These are phyloP conservation scores for Falcunculus frontatus DNA, from an alignment of 2,113 vertebrate genomes.

Conservation along the genomic window DNA sequence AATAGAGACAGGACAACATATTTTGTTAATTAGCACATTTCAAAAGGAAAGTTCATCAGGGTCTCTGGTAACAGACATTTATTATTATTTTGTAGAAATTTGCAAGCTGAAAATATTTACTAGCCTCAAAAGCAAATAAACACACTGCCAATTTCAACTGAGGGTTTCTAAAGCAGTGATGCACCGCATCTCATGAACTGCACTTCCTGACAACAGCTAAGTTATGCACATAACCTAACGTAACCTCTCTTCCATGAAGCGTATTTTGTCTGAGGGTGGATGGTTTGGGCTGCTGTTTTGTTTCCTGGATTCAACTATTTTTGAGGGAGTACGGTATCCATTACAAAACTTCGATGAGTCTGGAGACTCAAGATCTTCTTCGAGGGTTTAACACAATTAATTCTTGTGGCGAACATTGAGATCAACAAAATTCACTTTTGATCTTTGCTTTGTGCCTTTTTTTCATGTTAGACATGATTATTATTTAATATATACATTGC, in stretches of 20 bases:
- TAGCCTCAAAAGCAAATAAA: conserved; percentile 3
- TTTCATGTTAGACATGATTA: background rate
- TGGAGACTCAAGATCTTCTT: background rate
- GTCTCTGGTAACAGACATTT: background rate
- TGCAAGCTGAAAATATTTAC: background rate
- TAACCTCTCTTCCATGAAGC: background rate
- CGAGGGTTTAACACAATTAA: background rate
- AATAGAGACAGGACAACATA: background rate
- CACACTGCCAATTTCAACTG: conserved; percentile 1
- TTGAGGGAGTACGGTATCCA: background rate
- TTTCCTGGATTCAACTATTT: background rate
- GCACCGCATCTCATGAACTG: background rate
- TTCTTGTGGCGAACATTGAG: background rate
- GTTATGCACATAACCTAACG: background rate
- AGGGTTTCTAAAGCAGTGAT: background rate
- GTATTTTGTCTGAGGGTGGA: background rate
- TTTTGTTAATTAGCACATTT: background rate
- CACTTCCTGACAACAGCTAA: background rate
- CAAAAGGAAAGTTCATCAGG: background rate
- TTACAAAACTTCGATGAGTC: background rate
- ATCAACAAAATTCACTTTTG: background rate
- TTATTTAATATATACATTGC: background rate
- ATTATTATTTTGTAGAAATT: background rate
- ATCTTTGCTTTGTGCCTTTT: background rate
- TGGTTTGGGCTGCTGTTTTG: background rate